Conservation (phyloP, 2,888 invertebrate genomes). For the Caenorhabditis drosophilae region DNA sequence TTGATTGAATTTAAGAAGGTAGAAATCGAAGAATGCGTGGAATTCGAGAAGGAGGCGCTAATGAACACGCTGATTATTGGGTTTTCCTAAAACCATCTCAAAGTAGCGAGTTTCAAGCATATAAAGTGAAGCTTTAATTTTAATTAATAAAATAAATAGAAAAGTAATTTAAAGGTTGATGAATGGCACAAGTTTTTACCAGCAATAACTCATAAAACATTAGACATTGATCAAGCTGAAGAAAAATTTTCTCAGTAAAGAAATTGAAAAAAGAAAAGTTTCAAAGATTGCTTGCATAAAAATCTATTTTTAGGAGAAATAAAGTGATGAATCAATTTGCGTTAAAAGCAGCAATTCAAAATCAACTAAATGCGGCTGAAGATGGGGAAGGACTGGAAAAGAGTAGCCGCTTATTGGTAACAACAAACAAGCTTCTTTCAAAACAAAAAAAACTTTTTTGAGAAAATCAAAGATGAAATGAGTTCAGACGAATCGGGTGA, state of each 20-base stretch:
- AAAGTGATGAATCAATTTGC: slow-evolving; percentile 94
- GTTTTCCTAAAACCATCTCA: slow-evolving; percentile 87
- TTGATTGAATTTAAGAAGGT: slow-evolving; percentile 14
- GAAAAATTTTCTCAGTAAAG: slow-evolving; percentile 85
- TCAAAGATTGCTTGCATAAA: neutral
- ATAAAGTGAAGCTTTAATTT: slow-evolving; percentile 73
- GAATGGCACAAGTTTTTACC: slow-evolving; percentile 96
- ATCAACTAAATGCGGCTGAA: slow-evolving; percentile 72
- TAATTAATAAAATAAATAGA: slow-evolving; percentile 82
- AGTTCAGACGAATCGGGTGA: slow-evolving; percentile 43
- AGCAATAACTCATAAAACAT: slow-evolving; percentile 86
- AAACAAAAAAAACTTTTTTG: too few species aligned
- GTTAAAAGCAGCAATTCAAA: slow-evolving; percentile 69
- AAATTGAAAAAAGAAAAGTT: too few species aligned
- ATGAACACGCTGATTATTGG: slow-evolving; percentile 95
- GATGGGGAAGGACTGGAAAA: slow-evolving; percentile 44
- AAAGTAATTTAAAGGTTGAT: slow-evolving; percentile 82
- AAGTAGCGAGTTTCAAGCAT: slow-evolving; percentile 57
- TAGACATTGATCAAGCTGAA: slow-evolving; percentile 97
- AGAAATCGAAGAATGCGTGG: slow-evolving; percentile 77
- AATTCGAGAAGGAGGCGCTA: slow-evolving; percentile 88
- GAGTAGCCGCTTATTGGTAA: slow-evolving; percentile 12
- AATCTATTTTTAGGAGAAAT: slow-evolving; percentile 77
- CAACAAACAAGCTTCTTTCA: too few species aligned
- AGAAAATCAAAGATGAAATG: slow-evolving; percentile 66